A percentile compares a stretch with the other conserved stretches of the same genome.
Evolutionary conservation across 2,888 invertebrate species (phyloP).

Genomic region (Amiota communis): DNA sequence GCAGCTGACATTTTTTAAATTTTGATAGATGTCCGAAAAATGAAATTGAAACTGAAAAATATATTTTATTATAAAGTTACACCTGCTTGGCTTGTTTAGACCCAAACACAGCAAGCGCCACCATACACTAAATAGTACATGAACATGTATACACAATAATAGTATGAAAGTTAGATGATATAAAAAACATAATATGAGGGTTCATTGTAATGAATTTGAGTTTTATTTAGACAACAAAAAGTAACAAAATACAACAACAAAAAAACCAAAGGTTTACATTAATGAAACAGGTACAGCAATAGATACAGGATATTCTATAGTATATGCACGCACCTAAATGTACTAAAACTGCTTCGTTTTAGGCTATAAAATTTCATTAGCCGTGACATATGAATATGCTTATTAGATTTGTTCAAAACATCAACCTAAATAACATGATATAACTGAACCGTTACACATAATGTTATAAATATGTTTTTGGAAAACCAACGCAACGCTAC

Average conservation of each 20-base stretch:
- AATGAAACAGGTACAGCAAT: too few species aligned
- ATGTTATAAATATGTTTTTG: too few species aligned
- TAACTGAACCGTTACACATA: slow-evolving; percentile 11
- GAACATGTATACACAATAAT: too few species aligned
- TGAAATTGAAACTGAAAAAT: not conserved
- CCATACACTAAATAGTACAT: too few species aligned
- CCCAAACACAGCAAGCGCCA: too few species aligned
- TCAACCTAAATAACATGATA: not conserved
- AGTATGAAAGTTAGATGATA: too few species aligned
- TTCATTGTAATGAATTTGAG: not conserved
- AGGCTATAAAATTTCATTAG: slow-evolving; percentile 67
- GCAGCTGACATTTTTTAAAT: slow-evolving; percentile 22
- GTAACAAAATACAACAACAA: too few species aligned
- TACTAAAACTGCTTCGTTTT: not conserved
- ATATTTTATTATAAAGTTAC: not conserved
- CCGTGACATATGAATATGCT: slow-evolving; percentile 55
- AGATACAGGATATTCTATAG: too few species aligned
- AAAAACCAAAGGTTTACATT: too few species aligned
- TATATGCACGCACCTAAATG: too few species aligned
- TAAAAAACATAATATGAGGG: not conserved
- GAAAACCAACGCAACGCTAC: not conserved
- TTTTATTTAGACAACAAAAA: not conserved
- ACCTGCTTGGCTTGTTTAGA: slow-evolving; percentile 9
- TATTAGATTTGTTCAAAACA: slow-evolving; percentile 14
- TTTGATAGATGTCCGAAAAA: slow-evolving; percentile 17